Evolutionary conservation across 2,797 vertebrate species (phyloP).

Genomic region (Sparidentex hasta): DNA sequence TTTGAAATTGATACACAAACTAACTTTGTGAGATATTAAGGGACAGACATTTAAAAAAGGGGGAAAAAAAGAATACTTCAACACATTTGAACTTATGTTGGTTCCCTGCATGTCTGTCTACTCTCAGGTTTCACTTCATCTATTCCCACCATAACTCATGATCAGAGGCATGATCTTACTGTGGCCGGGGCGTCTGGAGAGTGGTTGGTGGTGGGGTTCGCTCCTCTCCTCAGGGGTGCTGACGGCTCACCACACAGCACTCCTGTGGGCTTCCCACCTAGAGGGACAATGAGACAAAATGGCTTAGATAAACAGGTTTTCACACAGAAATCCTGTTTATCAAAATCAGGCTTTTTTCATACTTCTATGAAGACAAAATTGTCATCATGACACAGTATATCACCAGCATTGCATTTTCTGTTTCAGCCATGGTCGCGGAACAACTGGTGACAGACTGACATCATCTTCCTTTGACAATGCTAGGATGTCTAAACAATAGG

Average conservation of each 20-base stretch:
- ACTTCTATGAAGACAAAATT: background rate
- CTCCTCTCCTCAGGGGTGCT: constrained; percentile 85
- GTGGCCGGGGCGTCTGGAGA: constrained; percentile 63
- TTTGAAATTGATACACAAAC: background rate
- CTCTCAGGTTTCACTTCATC: constrained; percentile 42
- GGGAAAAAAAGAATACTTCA: background rate
- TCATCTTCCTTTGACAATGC: background rate
- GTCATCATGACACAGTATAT: background rate
- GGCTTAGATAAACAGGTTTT: background rate
- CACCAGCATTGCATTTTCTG: background rate
- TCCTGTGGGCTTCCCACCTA: constrained; percentile 87
- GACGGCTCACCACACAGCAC: constrained; percentile 86
- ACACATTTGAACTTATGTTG: background rate
- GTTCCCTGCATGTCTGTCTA: constrained; percentile 20
- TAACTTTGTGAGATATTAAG: background rate
- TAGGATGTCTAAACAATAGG: background rate
- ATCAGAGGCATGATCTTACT: constrained; percentile 65
- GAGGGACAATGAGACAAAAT: constrained; percentile 16
- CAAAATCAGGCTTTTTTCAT: background rate
- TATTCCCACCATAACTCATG: constrained; percentile 6
- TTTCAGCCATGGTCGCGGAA: no score
- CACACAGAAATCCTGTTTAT: background rate
- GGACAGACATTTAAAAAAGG: background rate
- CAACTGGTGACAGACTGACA: no score
- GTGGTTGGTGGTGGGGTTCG: constrained; percentile 63